Conservation (phyloP, 1,140 invertebrate species). For the Drosophila sechellia region DNA sequence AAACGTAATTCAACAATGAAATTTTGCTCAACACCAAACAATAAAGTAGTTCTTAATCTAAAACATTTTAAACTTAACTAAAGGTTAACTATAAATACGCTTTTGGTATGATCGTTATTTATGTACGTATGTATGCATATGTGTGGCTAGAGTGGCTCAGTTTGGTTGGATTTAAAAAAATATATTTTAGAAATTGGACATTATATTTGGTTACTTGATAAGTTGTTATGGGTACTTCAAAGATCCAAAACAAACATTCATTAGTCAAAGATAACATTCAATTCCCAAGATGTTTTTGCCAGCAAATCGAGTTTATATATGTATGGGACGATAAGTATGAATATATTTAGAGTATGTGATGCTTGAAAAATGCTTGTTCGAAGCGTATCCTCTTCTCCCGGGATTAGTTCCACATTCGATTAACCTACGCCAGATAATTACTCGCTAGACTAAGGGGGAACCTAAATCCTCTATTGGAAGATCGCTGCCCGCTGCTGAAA, state of each 20-base stretch:
- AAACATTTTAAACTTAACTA: slow-evolving; percentile 51
- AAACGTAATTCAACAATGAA: slow-evolving; percentile 26
- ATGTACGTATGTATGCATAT: slow-evolving; percentile 49
- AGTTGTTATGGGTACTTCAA: neutral
- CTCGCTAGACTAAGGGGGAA: slow-evolving; percentile 58
- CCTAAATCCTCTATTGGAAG: slow-evolving; percentile 86
- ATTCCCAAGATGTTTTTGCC: neutral
- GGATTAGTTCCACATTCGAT: slow-evolving; percentile 47
- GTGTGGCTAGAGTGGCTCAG: slow-evolving; percentile 19
- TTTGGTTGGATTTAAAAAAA: slow-evolving; percentile 4
- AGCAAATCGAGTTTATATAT: slow-evolving; percentile 7
- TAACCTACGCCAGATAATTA: slow-evolving; percentile 74
- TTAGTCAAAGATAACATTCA: neutral
- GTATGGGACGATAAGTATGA: slow-evolving; percentile 42
- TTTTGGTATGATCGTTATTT: slow-evolving; percentile 76
- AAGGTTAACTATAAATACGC: slow-evolving; percentile 55
- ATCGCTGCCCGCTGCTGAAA: slow-evolving; percentile 94
- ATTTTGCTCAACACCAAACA: slow-evolving; percentile 38
- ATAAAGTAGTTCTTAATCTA: slow-evolving; percentile 26
- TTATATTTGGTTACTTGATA: neutral
- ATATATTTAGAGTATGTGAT: slow-evolving; percentile 48
- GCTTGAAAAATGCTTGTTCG: slow-evolving; percentile 57
- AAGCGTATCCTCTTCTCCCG: slow-evolving; percentile 30
- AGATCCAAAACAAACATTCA: neutral
- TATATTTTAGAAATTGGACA: neutral